Evolutionary conservation across 2,888 invertebrate species (phyloP).

Genomic region (Lordiphosa fenestrarum): DNA sequence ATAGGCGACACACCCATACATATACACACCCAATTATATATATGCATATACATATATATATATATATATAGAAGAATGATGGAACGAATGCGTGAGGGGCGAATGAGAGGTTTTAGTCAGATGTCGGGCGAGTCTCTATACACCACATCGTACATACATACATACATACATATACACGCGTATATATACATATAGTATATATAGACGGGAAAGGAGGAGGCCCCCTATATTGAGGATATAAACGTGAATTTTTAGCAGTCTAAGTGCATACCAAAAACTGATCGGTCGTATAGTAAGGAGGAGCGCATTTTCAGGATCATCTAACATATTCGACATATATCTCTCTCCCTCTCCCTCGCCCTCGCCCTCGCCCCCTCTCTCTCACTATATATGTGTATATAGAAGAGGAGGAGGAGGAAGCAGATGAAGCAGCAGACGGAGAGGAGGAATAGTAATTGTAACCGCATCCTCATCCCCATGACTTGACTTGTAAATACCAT

Average conservation of each 20-base stretch:
- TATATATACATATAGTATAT: conserved; percentile 33
- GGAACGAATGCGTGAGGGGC: conserved; percentile 2
- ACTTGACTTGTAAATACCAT: conserved; percentile 50
- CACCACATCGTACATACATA: conserved; percentile 5
- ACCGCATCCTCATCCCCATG: conserved; percentile 1
- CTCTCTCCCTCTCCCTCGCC: conserved; percentile 5
- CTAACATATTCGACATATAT: conserved; percentile 21
- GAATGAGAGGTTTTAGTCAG: conserved; percentile 5
- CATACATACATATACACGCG: conserved; percentile 26
- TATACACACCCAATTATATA: conserved; percentile 3
- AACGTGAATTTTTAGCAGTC: conserved; percentile 71
- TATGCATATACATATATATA: conserved; percentile 1
- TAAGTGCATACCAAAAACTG: conserved; percentile 53
- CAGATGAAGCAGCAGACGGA: conserved; percentile 1
- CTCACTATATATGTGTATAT: conserved; percentile 19
- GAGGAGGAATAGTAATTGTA: conserved; percentile 8
- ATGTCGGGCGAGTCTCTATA: not conserved
- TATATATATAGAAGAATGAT: too few relatives aligned
- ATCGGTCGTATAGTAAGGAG: conserved; percentile 3
- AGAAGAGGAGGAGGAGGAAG: conserved; percentile 14
- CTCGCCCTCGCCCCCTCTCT: not conserved
- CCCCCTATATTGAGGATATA: conserved; percentile 59
- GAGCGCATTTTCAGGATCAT: conserved; percentile 48
- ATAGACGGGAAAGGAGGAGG: conserved; percentile 3
- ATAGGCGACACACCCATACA: not conserved